Percentiles rank a stretch among this genome's conserved stretches.
These are phyloP conservation scores for Elmis aenea DNA, from an alignment of 2,888 invertebrate genomes.

Conservation along the genomic window DNA sequence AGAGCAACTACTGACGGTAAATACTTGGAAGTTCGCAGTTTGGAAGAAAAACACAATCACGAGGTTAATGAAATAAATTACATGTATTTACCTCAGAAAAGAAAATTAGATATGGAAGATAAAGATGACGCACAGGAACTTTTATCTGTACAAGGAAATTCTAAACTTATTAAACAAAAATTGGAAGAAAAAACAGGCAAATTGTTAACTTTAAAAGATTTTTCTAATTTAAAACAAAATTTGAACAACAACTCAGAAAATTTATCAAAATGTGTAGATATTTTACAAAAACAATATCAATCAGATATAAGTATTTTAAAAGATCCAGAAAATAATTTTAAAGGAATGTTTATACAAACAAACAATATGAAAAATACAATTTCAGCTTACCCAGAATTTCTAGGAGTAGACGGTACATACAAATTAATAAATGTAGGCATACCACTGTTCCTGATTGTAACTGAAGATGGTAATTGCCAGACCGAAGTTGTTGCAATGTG, in stretches of 20 bases:
- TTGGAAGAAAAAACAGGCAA: background rate
- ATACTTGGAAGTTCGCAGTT: no score
- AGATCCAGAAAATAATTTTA: no score
- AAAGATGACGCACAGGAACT: background rate
- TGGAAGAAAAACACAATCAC: background rate
- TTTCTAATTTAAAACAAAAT: background rate
- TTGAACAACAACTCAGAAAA: background rate
- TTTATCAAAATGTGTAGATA: background rate
- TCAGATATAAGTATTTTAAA: background rate
- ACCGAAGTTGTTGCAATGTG: slow-evolving; percentile 2
- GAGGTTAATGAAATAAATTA: background rate
- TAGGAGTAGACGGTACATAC: slow-evolving; percentile 4
- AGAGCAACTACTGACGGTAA: no score
- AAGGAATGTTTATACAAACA: slow-evolving; percentile 5
- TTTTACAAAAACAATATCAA: background rate
- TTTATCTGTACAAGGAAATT: background rate
- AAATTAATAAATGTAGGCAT: slow-evolving; percentile 5
- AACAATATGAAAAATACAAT: slow-evolving; percentile 4
- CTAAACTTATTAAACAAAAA: slow-evolving; percentile 1
- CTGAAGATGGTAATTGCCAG: slow-evolving; percentile 5
- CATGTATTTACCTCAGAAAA: background rate
- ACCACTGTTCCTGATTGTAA: slow-evolving; percentile 2
- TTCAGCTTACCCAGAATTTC: slow-evolving; percentile 2
- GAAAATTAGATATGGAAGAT: background rate
- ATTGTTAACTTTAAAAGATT: background rate